A percentile compares a stretch with the other conserved stretches of the same genome.
Evolutionary conservation across 2,797 vertebrate genomes (phyloP).

Genomic region (Characodon lateralis): DNA sequence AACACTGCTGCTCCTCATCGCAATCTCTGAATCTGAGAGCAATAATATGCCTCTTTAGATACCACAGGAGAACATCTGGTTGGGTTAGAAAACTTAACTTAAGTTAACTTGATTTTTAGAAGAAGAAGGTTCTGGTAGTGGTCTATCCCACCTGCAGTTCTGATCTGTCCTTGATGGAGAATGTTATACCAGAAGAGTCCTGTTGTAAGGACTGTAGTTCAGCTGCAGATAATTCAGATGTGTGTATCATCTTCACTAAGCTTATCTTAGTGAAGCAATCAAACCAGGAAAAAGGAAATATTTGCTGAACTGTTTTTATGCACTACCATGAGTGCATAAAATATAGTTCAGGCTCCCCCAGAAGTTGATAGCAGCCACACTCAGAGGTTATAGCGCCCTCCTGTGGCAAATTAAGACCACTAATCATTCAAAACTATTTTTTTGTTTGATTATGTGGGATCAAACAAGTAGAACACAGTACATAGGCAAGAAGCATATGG

Average conservation of each 20-base stretch:
- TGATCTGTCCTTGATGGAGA: not conserved
- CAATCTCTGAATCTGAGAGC: constrained; percentile 9
- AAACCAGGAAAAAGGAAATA: not conserved
- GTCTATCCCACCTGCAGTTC: not conserved
- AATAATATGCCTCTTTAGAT: constrained; percentile 7
- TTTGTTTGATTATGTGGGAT: not conserved
- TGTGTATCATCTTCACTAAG: constrained; percentile 22
- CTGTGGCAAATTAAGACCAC: constrained; percentile 49
- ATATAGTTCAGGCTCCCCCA: not conserved
- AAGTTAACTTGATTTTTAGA: not conserved
- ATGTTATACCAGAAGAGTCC: not conserved
- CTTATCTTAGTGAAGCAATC: constrained; percentile 1
- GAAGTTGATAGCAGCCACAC: not conserved
- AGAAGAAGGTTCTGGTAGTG: not conserved
- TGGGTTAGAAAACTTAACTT: not conserved
- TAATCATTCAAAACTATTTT: not conserved
- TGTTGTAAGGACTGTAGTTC: not conserved
- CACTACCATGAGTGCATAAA: too few species aligned
- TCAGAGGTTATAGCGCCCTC: constrained; percentile 61
- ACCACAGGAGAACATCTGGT: not conserved
- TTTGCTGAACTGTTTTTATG: not conserved
- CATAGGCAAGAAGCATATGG: not conserved
- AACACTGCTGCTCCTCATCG: not conserved
- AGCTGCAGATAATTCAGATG: constrained; percentile 7
- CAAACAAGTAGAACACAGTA: not conserved